These are phyloP conservation scores for Agriopis marginaria DNA, from an alignment of 2,888 invertebrate species.

Conservation along the genomic window DNA sequence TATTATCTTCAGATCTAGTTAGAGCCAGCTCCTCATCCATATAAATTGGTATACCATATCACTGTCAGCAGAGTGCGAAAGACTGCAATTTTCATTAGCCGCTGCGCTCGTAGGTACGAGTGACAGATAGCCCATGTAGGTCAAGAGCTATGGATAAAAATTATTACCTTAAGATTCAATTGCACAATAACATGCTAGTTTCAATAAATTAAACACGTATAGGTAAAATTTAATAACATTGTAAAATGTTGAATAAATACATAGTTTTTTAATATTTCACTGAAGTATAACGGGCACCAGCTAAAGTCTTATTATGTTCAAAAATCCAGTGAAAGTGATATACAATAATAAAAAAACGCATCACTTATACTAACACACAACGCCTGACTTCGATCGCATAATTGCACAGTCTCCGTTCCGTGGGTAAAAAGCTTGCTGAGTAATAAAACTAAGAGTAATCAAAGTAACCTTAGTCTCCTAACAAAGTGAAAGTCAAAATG, in stretches of 20 bases:
- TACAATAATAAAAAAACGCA: too few relatives aligned
- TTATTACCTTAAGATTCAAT: neutral
- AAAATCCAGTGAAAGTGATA: too few relatives aligned
- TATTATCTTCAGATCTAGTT: neutral
- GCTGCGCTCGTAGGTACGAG: constrained; percentile 17
- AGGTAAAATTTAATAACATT: too few relatives aligned
- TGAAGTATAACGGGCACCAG: too few relatives aligned
- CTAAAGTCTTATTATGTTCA: too few relatives aligned
- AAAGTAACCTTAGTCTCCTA: neutral
- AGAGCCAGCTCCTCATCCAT: constrained; percentile 11
- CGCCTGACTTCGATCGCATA: too few relatives aligned
- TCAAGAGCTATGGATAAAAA: neutral
- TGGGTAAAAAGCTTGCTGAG: neutral
- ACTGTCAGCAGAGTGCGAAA: constrained; percentile 32
- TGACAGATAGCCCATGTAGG: constrained; percentile 43
- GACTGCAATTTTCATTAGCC: constrained; percentile 43
- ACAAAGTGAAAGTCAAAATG: constrained; percentile 38
- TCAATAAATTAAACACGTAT: too few relatives aligned
- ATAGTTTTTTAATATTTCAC: too few relatives aligned
- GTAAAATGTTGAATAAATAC: too few relatives aligned
- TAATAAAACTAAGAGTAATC: constrained; percentile 3
- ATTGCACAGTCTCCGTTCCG: too few relatives aligned
- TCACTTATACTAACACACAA: too few relatives aligned
- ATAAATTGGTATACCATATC: constrained; percentile 20
- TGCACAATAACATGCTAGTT: too few relatives aligned